Evolutionary conservation across 2,113 vertebrate species (phyloP), one percentile per base, ranked within the genome.

Genomic region (Lampris incognitus): DNA sequence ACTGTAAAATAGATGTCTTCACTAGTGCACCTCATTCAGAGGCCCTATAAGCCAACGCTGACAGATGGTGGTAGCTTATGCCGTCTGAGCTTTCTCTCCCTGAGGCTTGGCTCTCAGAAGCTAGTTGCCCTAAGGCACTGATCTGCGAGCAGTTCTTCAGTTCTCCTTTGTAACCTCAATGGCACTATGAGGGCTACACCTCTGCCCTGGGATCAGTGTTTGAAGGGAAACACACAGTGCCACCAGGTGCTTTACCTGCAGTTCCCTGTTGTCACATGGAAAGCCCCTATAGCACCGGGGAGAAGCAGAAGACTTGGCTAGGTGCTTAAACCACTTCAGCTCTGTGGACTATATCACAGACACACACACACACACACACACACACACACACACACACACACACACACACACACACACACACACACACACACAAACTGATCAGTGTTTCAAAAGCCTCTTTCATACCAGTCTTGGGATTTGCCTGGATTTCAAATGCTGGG

Each of bases 61-160:
- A 89, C 87, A 89, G 89, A 90, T 88, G 90, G 87, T 86, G 83
- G 83, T 84, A 89, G 90, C 87, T 91, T 91, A 90, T 82, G 74
- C 72, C 90, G 89, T 87, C 89, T 92, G 88, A 92, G 80, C 64
- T 71, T 87, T 86, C 81, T 77, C 85, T 86, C 85, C 91, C 90
- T 5, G 74, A 92, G 90, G 89, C 74, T 76, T 78, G 82, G 83
- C 88, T 85, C 79, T 76, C 76, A 88, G 82, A 88, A 83, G 90
- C 85, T 90, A 73, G 63, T 82, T 86, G 88, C 89, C 91, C 88
- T 88, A 74, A 87, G 91, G 90, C 88, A 74, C 87, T 84, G 86
- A 89, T 89, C 90, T 88, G 78, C 79, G 90, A 87, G 79, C 80
- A 71, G 78, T 83, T 83, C 83, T 77, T 74, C 75, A 70, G 76